Base-by-base conservation (phyloP, 2,113 vertebrate genomes). In the Alligator mississippiensis region DNA sequence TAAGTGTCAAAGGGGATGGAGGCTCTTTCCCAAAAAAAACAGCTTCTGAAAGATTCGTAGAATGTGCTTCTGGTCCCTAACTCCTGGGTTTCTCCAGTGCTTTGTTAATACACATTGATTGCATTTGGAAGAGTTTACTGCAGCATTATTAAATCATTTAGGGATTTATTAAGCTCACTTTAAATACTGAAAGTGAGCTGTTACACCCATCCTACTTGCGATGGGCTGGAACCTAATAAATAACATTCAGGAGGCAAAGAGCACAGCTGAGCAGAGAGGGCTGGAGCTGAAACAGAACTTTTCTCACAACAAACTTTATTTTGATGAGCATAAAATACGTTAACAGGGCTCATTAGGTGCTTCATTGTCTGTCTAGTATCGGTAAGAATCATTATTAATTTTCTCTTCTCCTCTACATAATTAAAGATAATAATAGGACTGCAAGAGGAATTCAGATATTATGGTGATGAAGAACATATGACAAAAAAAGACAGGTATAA, bases 101-200 rank as follows among this genome's bases (percentile, higher is more conserved):
- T 93, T 94, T 86, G 93, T 96, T 96, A 96, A 93, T 87, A 89
- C 70, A 60, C 95, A 97, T 96, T 93, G 96, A 96, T 96, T 96
- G 64, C 94, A 83, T 97, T 95, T 85, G 66, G 84, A 82, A 82
- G 81, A 95, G 84, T 95, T 97, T 94, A 95, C 88, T 96, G 96
- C 62, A 7, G 75, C 0, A 25, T 93, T 96, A 93, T 87, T 90
- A 96, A 96, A 92, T 95, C 80, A 80, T 83, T 89, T 57, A 82
- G 84, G 92, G 93, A 96, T 97, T 97, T 96, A 94, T 93, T 77
- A 70, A 89, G 84, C 87, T 90, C 86, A 25, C 76, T 94, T 94
- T 85, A 91, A 95, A 92, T 81, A 70, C 89, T 77, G 75, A 27
- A 25, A 90, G n/a, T 72, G 90, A 95, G 80, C 85, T 92, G 82